A percentile compares a stretch with the other conserved stretches of the same genome.
Conservation (phyloP, 2,888 invertebrate genomes). For the Monopis laevigella region DNA sequence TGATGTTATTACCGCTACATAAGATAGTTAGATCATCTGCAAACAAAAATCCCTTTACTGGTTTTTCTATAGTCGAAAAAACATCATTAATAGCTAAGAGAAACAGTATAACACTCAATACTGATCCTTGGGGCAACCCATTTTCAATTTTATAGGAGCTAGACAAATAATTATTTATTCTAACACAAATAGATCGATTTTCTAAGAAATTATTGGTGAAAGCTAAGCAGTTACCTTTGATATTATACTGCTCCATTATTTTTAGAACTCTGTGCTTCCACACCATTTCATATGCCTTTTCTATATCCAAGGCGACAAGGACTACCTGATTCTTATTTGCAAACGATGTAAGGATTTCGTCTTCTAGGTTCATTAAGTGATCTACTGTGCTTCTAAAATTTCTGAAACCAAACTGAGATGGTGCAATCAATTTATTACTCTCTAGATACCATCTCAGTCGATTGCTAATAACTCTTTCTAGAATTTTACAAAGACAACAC, state of each 20-base stretch:
- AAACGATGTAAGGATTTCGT: slow-evolving; percentile 15
- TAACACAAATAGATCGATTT: slow-evolving; percentile 13
- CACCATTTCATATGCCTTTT: slow-evolving; percentile 19
- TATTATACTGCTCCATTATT: slow-evolving; percentile 4
- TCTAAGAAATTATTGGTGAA: slow-evolving; percentile 14
- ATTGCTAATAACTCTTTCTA: slow-evolving; percentile 18
- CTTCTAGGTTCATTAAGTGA: slow-evolving; percentile 15
- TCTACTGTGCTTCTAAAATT: slow-evolving; percentile 17
- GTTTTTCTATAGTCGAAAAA: slow-evolving; percentile 11
- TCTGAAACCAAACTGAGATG: slow-evolving; percentile 17
- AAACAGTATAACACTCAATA: slow-evolving; percentile 17
- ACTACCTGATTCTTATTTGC: slow-evolving; percentile 16
- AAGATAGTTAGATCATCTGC: slow-evolving; percentile 15
- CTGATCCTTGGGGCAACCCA: slow-evolving; percentile 14
- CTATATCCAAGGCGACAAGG: slow-evolving; percentile 17
- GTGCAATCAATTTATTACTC: slow-evolving; percentile 6
- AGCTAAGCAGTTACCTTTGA: slow-evolving; percentile 14
- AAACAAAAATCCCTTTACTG: slow-evolving; percentile 16
- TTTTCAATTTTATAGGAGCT: slow-evolving; percentile 11
- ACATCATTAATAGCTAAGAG: slow-evolving; percentile 16
- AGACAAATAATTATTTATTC: slow-evolving; percentile 6
- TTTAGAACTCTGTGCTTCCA: slow-evolving; percentile 18
- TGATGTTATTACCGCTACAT: slow-evolving; percentile 8
- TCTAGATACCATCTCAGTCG: slow-evolving; percentile 17
- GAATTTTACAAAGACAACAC: slow-evolving; percentile 16